Percentiles rank a stretch among this genome's conserved stretches.
These are phyloP conservation scores for Esperia sulphurella DNA, from an alignment of 2,888 invertebrate genomes.

Conservation along the genomic window DNA sequence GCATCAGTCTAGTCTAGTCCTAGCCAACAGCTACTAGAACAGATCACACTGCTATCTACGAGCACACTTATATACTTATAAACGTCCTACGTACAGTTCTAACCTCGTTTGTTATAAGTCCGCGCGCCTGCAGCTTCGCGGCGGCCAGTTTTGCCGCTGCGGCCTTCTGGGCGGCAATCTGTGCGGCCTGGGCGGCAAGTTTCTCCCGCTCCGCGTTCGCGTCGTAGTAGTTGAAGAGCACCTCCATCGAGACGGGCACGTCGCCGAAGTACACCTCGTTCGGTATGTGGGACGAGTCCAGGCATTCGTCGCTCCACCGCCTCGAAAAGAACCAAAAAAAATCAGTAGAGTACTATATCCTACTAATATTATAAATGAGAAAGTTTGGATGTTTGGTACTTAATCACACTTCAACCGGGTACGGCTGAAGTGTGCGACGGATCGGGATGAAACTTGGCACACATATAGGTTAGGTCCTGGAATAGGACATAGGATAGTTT, in stretches of 20 bases:
- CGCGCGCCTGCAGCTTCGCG: conserved; percentile 47
- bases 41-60: too few species aligned
- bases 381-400: too few species aligned
- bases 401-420: too few species aligned
- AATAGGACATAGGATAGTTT: too few species aligned
- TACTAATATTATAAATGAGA: too few species aligned
- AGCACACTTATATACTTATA: too few species aligned
- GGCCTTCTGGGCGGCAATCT: conserved; percentile 70
- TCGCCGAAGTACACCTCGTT: conserved; percentile 78
- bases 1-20: too few species aligned
- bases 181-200: conserved; percentile 64
- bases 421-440: too few species aligned
- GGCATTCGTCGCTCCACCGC: conserved; percentile 77
- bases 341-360: too few species aligned
- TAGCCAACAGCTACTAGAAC: too few species aligned
- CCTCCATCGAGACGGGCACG: conserved; percentile 67
- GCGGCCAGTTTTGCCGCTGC: conserved; percentile 64
- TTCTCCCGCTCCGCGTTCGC: conserved; percentile 70
- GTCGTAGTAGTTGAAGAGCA: conserved; percentile 74
- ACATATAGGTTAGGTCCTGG: too few species aligned
- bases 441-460: too few species aligned
- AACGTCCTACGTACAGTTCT: not conserved
- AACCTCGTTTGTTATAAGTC: conserved; percentile 40
- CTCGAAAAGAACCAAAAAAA: conserved; percentile 36
- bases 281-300: conserved; percentile 74